phyloP scores from a whole-genome alignment of 92 coral and sea anemone genomes.

The Muricea muricata region DNA sequence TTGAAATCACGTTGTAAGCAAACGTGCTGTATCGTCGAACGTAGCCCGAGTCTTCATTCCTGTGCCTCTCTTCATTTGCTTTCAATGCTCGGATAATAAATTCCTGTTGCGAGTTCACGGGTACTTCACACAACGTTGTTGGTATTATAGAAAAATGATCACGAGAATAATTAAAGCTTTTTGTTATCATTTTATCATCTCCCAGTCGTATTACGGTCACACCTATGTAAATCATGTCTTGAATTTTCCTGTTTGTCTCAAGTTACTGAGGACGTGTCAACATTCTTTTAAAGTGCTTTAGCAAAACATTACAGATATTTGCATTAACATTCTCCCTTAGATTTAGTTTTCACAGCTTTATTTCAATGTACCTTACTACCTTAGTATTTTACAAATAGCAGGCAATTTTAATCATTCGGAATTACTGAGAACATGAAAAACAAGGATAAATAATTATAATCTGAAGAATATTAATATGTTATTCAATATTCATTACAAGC shows the following conservation, averaged over 20 bases:
- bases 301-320: background rate
- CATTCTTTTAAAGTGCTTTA: background rate
- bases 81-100: background rate
- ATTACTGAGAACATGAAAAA: too few species aligned
- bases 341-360: background rate
- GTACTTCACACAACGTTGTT: background rate
- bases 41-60: too few species aligned
- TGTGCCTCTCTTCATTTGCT: too few species aligned
- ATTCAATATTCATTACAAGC: too few species aligned
- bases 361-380: background rate
- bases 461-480: too few species aligned
- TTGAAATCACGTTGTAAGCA: too few species aligned
- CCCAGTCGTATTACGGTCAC: background rate
- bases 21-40: too few species aligned
- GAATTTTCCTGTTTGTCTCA: background rate
- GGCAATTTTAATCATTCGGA: too few species aligned
- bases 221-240: background rate
- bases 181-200: background rate
- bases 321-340: background rate
- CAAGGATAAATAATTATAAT: too few species aligned
- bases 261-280: conserved; percentile 7
- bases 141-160: background rate
- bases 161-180: background rate
- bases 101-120: background rate
- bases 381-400: too few species aligned